Evolutionary conservation across 2,888 invertebrate genomes (phyloP), one percentile per base, ranked within the genome.

Genomic region (Tipula vernalis): DNA sequence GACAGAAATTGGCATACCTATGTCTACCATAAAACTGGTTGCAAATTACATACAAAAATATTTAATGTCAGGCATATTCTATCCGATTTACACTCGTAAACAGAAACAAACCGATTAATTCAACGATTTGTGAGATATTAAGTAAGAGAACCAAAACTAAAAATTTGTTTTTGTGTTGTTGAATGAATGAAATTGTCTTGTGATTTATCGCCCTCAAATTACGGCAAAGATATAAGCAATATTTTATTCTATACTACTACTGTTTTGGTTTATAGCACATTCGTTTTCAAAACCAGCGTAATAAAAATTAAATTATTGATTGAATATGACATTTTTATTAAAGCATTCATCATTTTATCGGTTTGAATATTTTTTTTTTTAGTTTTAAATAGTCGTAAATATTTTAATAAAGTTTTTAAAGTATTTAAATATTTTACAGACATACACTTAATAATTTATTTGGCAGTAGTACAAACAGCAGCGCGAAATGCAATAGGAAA

Each of bases 311-410:
- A 71, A 51, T 83, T 84, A 84, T 84, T 84, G 84, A 84, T 84
- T 84, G 84, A 84, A 84, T 15, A 41, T 84, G 84, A 84, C 84
- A 84, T 39, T 84, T 84, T 84, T 84, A 84, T 84, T 84, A 84
- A 39, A 84, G 8, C 39, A 84, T 84, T 84, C 84, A 84, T 84
- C 84, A 84, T 41, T 84, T 84, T 84, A 84, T 84, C 84, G 84
- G 84, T 41, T 39, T 84, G 13, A 28, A 51, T 51, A 39, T n/a
- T n/a, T 39, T 39, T 39, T 39, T 39, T 39, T 51, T 51, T 15
- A 15, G n/a, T 28, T 71, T 71, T 10, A 71, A 71, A 51, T 15
- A 71, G 10, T 71, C 71, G 71, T 71, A 71, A 71, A 71, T 71
- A 71, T 71, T 71, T 71, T 71, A 71, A 71, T 71, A 28, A 71